Conservation (phyloP, 2,888 invertebrate species). For the Phyto melanocephala region DNA sequence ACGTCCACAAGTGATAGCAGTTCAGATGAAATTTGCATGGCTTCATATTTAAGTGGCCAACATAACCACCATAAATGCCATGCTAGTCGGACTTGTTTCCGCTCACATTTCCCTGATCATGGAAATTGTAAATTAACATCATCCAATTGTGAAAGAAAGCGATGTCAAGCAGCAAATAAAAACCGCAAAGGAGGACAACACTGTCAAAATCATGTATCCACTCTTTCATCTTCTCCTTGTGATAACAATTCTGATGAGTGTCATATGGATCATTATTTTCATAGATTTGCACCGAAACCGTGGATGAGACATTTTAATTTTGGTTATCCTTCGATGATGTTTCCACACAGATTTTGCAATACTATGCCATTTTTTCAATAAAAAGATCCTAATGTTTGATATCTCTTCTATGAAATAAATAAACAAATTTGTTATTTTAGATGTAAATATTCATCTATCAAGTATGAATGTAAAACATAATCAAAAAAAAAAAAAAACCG, state of each 20-base stretch:
- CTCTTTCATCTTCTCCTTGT: conserved; percentile 3
- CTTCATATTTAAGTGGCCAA: not conserved
- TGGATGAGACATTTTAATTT: not conserved
- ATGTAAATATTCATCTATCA: not conserved
- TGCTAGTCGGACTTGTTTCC: conserved; percentile 35
- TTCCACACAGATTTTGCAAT: not conserved
- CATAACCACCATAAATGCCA: conserved; percentile 13
- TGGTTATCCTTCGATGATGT: conserved; percentile 14
- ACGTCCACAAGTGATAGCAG: too few species aligned
- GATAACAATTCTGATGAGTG: conserved; percentile 7
- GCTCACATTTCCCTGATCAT: conserved; percentile 9
- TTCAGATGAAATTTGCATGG: too few species aligned
- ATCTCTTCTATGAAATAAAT: not conserved
- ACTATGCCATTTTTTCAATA: not conserved
- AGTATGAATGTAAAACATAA: conserved; percentile 9
- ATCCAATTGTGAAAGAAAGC: not conserved
- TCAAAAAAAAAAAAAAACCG: conserved; percentile 5
- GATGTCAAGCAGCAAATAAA: not conserved
- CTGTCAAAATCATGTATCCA: not conserved
- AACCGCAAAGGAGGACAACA: too few species aligned
- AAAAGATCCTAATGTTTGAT: not conserved
- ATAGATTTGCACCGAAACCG: not conserved
- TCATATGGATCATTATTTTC: not conserved
- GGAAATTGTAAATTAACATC: not conserved
- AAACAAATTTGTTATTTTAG: not conserved